Evolutionary conservation across 2,113 vertebrate genomes (phyloP).

Genomic region (Ctenodactylus gundi): DNA sequence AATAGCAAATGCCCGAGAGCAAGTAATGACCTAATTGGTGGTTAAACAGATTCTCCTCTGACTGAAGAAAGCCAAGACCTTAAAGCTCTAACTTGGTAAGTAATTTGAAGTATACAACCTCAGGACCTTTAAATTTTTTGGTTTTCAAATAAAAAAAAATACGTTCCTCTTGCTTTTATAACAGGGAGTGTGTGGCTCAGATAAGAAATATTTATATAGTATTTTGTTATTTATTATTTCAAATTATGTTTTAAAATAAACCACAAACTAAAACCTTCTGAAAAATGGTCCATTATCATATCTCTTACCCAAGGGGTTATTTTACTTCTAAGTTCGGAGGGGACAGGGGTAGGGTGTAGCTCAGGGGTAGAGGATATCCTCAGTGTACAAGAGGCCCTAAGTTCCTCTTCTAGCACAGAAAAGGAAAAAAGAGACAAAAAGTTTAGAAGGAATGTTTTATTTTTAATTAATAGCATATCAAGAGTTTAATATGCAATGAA

Average conservation of each 20-base stretch:
- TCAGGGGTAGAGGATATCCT: background rate
- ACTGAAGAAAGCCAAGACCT: background rate
- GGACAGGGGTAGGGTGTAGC: background rate
- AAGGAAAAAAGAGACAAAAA: background rate
- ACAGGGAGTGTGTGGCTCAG: background rate
- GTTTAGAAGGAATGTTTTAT: background rate
- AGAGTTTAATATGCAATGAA: background rate
- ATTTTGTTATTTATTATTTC: background rate
- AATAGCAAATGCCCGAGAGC: background rate
- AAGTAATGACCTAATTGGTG: background rate
- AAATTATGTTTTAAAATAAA: background rate
- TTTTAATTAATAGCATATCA: background rate
- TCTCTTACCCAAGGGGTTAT: background rate
- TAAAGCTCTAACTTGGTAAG: background rate
- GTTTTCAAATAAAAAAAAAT: background rate
- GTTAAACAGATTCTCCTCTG: background rate
- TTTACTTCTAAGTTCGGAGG: background rate
- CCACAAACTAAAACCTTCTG: background rate
- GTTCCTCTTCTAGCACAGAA: background rate
- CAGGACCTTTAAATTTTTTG: background rate
- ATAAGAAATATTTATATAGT: background rate
- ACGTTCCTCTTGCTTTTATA: background rate
- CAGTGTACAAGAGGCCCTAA: background rate
- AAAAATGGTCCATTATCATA: background rate
- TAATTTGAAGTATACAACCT: background rate